Percentiles rank a stretch among this genome's conserved stretches.
These are phyloP conservation scores for Orgyia antiqua DNA, from an alignment of 2,888 invertebrate species.

Conservation along the genomic window DNA sequence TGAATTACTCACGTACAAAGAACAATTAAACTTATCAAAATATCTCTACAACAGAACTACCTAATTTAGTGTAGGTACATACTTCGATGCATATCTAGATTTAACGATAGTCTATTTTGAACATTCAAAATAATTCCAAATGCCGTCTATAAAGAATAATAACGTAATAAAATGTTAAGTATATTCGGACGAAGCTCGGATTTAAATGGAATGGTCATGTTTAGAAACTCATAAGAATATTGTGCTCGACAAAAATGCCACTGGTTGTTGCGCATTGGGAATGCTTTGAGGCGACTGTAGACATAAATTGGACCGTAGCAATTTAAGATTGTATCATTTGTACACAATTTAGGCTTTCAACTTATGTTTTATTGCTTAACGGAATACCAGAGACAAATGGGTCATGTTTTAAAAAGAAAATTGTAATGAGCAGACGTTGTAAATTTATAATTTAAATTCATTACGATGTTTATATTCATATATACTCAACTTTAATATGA, in stretches of 20 bases:
- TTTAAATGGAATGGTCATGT: constrained; percentile 67
- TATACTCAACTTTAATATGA: no score
- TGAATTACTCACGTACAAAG: constrained; percentile 15
- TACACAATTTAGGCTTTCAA: constrained; percentile 50
- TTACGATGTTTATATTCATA: no score
- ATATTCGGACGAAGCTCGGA: constrained; percentile 46
- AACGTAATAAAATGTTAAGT: constrained; percentile 56
- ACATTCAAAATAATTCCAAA: constrained; percentile 33
- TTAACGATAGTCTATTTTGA: constrained; percentile 34
- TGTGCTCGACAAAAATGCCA: constrained; percentile 58
- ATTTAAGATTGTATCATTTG: constrained; percentile 62
- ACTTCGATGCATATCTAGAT: constrained; percentile 29
- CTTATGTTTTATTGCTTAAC: constrained; percentile 42
- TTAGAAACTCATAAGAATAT: constrained; percentile 64
- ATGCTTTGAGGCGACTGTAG: constrained; percentile 51
- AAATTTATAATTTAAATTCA: no score
- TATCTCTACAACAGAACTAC: constrained; percentile 16
- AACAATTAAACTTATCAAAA: constrained; percentile 23
- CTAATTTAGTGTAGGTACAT: constrained; percentile 18
- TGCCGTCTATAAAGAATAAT: constrained; percentile 50
- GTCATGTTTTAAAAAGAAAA: constrained; percentile 19
- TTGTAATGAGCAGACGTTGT: background rate
- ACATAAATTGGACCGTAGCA: constrained; percentile 60
- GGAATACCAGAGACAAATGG: constrained; percentile 23
- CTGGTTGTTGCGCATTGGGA: constrained; percentile 46